Evolutionary conservation across 2,113 vertebrate species (phyloP).

Genomic region (Chaetura pelagica): DNA sequence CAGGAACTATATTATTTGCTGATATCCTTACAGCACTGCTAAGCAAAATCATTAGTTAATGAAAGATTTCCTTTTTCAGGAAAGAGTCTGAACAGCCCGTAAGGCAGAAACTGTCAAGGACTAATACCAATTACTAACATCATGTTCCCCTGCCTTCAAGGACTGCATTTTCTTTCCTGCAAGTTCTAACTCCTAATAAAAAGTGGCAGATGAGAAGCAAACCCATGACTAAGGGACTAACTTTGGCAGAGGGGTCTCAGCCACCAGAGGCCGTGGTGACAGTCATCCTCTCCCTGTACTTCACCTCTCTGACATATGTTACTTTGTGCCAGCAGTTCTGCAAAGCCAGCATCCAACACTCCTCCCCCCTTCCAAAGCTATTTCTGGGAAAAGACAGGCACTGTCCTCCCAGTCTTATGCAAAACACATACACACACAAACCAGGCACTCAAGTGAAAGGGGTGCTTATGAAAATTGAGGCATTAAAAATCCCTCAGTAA

Average conservation of each 20-base stretch:
- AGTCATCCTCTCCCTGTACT: not conserved
- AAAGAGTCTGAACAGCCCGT: not conserved
- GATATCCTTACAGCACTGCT: not conserved
- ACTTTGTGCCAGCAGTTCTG: not conserved
- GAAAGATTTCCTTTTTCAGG: conserved; percentile 51
- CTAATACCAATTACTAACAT: conserved; percentile 7
- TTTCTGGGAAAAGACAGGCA: not conserved
- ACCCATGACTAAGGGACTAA: not conserved
- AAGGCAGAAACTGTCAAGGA: not conserved
- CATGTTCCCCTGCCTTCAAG: not conserved
- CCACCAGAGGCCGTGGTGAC: not conserved
- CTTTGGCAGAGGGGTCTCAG: not conserved
- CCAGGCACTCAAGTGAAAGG: not conserved
- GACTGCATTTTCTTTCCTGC: conserved; percentile 2
- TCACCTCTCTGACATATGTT: not conserved
- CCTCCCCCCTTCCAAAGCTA: not conserved
- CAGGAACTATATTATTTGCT: conserved; percentile 6
- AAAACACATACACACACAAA: not conserved
- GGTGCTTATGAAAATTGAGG: not conserved
- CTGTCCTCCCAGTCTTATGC: not conserved
- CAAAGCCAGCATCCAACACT: not conserved
- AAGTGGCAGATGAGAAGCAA: not conserved
- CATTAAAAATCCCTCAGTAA: not conserved
- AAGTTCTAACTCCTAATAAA: not conserved
- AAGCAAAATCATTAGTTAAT: conserved; percentile 48